Percentiles rank a stretch among this genome's conserved stretches.
phyloP scores from a whole-genome alignment of 2,797 vertebrate species.

The Zenarchopterus dispar region DNA sequence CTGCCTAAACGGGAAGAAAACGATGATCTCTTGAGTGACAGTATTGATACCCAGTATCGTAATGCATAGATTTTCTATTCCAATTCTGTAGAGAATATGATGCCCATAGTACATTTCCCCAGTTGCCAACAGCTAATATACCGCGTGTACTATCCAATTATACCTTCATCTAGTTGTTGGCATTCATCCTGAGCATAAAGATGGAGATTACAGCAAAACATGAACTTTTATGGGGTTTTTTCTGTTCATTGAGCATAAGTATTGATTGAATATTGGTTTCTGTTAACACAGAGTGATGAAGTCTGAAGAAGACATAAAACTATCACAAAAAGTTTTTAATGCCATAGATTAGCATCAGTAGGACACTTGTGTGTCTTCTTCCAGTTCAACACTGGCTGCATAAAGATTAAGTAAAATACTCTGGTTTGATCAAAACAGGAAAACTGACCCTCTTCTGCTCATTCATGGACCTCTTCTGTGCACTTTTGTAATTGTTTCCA shows the following conservation, averaged over 20 bases:
- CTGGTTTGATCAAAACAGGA: background rate
- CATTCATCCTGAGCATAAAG: background rate
- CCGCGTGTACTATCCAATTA: background rate
- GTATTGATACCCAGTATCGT: conserved; percentile 61
- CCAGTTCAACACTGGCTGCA: too few relatives aligned
- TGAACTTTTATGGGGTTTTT: conserved; percentile 4
- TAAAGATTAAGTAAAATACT: too few relatives aligned
- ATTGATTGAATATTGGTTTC: too few relatives aligned
- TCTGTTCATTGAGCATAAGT: too few relatives aligned
- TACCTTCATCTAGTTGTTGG: conserved; percentile 9
- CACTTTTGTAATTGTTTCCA: conserved; percentile 27
- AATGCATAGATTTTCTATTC: conserved; percentile 68
- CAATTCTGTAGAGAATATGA: conserved; percentile 51
- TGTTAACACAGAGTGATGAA: too few relatives aligned
- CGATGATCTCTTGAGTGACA: conserved; percentile 41
- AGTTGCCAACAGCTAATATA: conserved; percentile 54
- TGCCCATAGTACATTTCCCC: conserved; percentile 57
- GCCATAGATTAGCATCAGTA: too few relatives aligned
- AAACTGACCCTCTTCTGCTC: conserved; percentile 19
- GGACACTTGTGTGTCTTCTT: too few relatives aligned
- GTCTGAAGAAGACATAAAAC: too few relatives aligned
- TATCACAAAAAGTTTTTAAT: too few relatives aligned
- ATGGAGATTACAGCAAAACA: background rate
- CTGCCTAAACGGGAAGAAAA: conserved; percentile 35
- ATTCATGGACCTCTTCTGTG: conserved; percentile 15